Evolutionary conservation across 2,888 invertebrate species (phyloP).

Genomic region (Geophilus truncorum): DNA sequence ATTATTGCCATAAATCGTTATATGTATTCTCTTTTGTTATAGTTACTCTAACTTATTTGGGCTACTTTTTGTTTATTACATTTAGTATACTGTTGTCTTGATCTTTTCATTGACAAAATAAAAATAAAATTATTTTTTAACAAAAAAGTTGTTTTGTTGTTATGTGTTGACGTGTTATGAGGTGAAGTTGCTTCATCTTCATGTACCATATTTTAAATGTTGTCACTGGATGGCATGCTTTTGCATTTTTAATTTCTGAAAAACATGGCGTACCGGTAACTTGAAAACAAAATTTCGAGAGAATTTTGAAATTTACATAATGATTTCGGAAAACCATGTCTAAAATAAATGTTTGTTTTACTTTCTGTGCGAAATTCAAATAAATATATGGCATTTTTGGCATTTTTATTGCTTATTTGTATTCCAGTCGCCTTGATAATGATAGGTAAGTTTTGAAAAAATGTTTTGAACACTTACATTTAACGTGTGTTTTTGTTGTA

Average conservation of each 20-base stretch:
- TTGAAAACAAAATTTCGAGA: neutral
- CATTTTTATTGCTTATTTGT: neutral
- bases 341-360: neutral
- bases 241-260: neutral
- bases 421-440: conserved; percentile 11
- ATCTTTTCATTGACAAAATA: neutral
- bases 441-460: neutral
- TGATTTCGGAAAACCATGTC: conserved; percentile 11
- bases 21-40: neutral
- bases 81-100: neutral
- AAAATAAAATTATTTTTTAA: no score
- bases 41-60: neutral
- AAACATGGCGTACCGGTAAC: neutral
- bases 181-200: no score
- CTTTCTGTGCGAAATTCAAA: neutral
- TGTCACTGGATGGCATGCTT: neutral
- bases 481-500: neutral
- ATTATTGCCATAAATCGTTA: neutral
- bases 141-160: no score
- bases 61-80: neutral
- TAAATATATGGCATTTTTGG: neutral
- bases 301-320: neutral
- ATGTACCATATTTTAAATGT: neutral
- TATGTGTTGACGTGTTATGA: no score
- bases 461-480: no score